Conservation (phyloP, 2,888 invertebrate genomes). For the Eutolmus rufibarbis region DNA sequence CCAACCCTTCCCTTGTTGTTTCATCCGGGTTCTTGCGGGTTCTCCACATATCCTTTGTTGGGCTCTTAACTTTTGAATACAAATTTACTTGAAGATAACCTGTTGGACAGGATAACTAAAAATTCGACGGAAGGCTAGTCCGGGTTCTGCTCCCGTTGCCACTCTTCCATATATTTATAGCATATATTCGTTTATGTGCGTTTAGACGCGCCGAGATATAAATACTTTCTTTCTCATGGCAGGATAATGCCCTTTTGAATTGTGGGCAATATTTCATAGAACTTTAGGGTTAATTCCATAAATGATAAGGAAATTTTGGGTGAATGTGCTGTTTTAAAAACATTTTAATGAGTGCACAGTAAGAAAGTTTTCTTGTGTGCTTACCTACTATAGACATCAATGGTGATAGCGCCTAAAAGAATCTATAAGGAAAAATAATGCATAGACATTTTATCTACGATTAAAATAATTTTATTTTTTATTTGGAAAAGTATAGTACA, state of each 20-base stretch:
- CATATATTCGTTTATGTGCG: not conserved
- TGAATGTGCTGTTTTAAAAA: not conserved
- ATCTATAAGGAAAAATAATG: too few species aligned
- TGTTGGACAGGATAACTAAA: conserved; percentile 8
- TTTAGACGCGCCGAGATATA: not conserved
- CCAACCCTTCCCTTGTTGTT: not conserved
- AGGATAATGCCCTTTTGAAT: not conserved
- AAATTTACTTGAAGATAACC: conserved; percentile 14
- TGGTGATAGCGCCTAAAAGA: too few species aligned
- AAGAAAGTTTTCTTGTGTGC: too few species aligned
- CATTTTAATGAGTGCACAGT: not conserved
- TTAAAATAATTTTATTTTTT: too few species aligned
- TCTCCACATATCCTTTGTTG: not conserved
- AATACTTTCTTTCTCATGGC: not conserved
- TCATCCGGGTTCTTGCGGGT: not conserved
- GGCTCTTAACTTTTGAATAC: conserved; percentile 28
- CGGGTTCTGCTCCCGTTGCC: not conserved
- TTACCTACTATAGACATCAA: too few species aligned
- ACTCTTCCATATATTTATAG: not conserved
- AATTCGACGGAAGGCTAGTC: not conserved
- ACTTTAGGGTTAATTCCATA: not conserved
- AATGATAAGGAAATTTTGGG: not conserved
- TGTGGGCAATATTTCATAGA: not conserved
- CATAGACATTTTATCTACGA: too few species aligned
- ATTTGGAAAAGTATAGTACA: too few species aligned